Base-by-base conservation (phyloP, 2,113 vertebrate species). In the Pampusana beccarii region DNA sequence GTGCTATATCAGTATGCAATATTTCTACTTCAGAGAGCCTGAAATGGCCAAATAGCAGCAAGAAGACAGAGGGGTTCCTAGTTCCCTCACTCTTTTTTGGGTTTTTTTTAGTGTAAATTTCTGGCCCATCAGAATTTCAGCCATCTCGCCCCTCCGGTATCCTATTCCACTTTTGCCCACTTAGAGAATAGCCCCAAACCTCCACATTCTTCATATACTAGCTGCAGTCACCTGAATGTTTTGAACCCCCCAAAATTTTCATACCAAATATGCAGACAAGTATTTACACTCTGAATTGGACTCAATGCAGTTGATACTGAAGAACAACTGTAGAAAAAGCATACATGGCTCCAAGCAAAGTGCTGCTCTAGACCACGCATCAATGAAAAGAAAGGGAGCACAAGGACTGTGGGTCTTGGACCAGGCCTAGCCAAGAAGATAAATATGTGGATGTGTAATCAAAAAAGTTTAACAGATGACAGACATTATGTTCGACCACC, bases 1-100 rank as follows among this genome's bases (percentile, higher is more conserved):
- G 17, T 3, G 10, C 33, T 38, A 2, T 23, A 78, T 10, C 0
- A 0, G 20, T 16, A 36, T 31, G 17, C 4, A 34, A 1, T 53
- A 62, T 40, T 86, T 79, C 48, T 21, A 74, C 13, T 24, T 71
- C 18, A 5, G n/a, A 44, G 56, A 88, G 11, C 36, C 57, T 48
- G 24, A 82, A 62, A 14, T 36, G 4, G 4, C 71, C 18, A 78
- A 26, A 57, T 53, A 78, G 34, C 11, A 85, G 51, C 28, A 71
- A 86, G 19, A 20, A 88, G 29, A 24, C 10, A 90, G 23, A 44
- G 75, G 11, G 19, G 12, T 56, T 56, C 12, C 12, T 21, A 65
- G 31, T 36, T 62, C 6, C 60, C 36, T 28, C n/a, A 18, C 42
- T 44, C 42, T 44, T 44, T 16, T 17, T 44, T 44, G 16, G 42